Percentiles rank a stretch among this genome's conserved stretches.
phyloP scores from a whole-genome alignment of 2,888 invertebrate species.

The Phalera bucephala region DNA sequence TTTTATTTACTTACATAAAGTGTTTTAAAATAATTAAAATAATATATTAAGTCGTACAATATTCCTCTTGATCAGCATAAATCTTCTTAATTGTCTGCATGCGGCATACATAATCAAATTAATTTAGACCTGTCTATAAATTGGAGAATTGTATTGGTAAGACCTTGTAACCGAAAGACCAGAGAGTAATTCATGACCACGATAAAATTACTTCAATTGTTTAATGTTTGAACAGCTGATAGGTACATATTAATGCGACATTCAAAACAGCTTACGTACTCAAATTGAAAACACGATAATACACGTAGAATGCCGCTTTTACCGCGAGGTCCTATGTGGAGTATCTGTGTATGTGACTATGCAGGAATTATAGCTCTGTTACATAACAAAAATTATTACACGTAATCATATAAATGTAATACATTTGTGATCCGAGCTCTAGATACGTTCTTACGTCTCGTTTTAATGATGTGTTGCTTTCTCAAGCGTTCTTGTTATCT shows the following conservation, averaged over 20 bases:
- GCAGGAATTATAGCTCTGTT: conserved; percentile 15
- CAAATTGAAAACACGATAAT: conserved; percentile 49
- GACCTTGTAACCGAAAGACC: conserved; percentile 36
- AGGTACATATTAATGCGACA: conserved; percentile 34
- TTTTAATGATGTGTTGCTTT: neutral
- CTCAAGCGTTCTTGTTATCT: neutral
- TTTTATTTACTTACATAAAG: too few species aligned
- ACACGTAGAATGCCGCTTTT: conserved; percentile 33
- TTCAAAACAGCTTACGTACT: conserved; percentile 49
- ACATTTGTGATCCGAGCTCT: neutral
- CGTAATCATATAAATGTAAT: neutral
- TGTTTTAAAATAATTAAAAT: too few species aligned
- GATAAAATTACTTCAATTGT: conserved; percentile 59
- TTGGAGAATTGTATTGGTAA: conserved; percentile 9
- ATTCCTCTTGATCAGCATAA: too few species aligned
- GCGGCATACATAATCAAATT: too few species aligned
- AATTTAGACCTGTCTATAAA: conserved; percentile 1
- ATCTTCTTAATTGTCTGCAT: too few species aligned
- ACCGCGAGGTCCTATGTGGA: conserved; percentile 3
- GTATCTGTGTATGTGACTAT: conserved; percentile 7
- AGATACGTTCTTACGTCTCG: neutral
- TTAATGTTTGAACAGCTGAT: conserved; percentile 67
- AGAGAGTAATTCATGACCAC: conserved; percentile 37
- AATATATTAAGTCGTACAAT: too few species aligned
- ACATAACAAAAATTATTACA: conserved; percentile 6